Base-by-base conservation (phyloP, 2,113 vertebrate species). In the Perognathus longimembris region DNA sequence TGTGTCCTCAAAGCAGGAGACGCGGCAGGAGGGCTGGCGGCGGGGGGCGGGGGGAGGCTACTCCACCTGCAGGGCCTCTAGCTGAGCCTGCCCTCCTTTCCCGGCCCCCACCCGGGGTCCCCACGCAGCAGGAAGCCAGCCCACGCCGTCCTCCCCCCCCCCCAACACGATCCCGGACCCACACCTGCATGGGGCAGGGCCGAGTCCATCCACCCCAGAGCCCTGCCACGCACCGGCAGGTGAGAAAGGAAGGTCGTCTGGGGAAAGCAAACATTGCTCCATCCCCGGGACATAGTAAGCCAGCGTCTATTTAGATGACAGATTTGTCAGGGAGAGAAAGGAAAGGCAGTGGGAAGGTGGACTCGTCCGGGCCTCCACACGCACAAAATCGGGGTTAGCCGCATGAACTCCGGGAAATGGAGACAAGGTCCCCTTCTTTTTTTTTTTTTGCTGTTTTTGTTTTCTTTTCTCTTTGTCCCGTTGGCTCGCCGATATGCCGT, bases 61-160 rank as follows among this genome's bases (percentile, higher is more conserved):
- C 6, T 20, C 28, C 30, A n/a, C 22, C 40, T 11, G 17, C 9
- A 12, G 0, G 21, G 54, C 36, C 50, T 54, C 50, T 54, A 0
- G 30, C 36, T 8, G 0, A 36, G 28, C 3, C n/a, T 40, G 5
- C 69, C 34, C 5, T 69, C 45, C n/a, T 40, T 82, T n/a, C n/a
- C 74, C 17, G 15, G 26, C 57, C 4, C 45, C 45, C 61, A 30
- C 2, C 11, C 42, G 5, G 18, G 73, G 24, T 36, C 74, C 36
- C 50, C 14, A 14, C 24, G 22, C 57, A 50, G 26, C 20, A 26
- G 30, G 85, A 64, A 83, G 7, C 54, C 74, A 85, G 61, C 6
- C 61, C n/a, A 40, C n/a, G 45, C 36, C 22, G 24, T 30, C 38
- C 22, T 24, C 3, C 38, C 15, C 57, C 15, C 20, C 15, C 57